A percentile compares a stretch with the other conserved stretches of the same genome.
Evolutionary conservation across 1,140 invertebrate genomes (phyloP).

Genomic region (Laupala kohalensis): DNA sequence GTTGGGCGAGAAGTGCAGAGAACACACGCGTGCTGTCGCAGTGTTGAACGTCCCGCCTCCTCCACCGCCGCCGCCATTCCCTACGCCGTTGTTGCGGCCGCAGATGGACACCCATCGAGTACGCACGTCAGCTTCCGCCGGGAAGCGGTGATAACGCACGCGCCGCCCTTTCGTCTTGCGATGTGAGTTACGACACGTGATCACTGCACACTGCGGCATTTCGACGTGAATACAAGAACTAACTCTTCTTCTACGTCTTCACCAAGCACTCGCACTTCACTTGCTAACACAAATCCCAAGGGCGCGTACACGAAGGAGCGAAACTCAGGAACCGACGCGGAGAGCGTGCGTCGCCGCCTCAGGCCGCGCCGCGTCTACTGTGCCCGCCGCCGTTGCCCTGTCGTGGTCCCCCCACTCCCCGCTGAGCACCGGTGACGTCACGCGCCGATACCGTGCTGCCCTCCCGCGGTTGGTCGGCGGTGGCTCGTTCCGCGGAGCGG

Average conservation of each 20-base stretch:
- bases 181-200: conserved; percentile 41
- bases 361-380: neutral
- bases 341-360: neutral
- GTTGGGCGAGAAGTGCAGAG: conserved; percentile 37
- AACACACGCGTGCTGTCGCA: conserved; percentile 41
- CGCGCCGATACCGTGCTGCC: neutral
- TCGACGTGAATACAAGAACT: neutral
- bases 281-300: neutral
- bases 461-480: neutral
- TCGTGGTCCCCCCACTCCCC: no score
- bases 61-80: conserved; percentile 26
- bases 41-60: conserved; percentile 31
- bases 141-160: conserved; percentile 42
- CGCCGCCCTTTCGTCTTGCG: conserved; percentile 39
- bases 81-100: conserved; percentile 32
- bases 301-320: neutral
- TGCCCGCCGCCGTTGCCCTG: neutral
- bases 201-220: conserved; percentile 44
- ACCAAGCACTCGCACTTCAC: neutral
- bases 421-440: neutral
- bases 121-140: conserved; percentile 36
- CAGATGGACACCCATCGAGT: conserved; percentile 30
- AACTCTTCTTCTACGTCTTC: no score
- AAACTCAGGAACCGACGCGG: no score
- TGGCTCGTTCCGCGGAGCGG: no score